phyloP scores from a whole-genome alignment of 1,140 invertebrate species.

The Odontomachus brunneus region DNA sequence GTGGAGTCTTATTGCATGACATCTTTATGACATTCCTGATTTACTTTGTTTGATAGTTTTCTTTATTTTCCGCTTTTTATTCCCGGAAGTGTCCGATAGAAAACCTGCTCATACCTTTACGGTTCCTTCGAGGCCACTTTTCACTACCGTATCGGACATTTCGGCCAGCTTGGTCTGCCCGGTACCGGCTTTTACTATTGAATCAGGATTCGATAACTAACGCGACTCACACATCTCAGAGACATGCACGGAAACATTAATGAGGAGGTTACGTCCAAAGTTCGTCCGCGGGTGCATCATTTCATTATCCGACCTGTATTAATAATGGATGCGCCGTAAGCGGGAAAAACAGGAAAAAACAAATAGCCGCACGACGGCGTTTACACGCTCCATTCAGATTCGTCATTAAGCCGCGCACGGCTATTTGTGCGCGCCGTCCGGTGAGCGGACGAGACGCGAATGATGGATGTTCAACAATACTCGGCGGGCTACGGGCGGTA shows the following conservation, averaged over 20 bases:
- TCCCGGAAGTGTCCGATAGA: too few species aligned
- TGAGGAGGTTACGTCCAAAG: conserved; percentile 11
- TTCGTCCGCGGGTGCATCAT: neutral
- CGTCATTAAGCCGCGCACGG: conserved; percentile 21
- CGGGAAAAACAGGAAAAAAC: neutral
- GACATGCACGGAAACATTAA: neutral
- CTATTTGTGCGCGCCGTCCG: conserved; percentile 32
- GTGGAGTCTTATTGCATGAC: too few species aligned
- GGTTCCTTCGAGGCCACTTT: neutral
- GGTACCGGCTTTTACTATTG: neutral
- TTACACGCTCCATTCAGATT: conserved; percentile 39
- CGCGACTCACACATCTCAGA: neutral
- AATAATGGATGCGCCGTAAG: conserved; percentile 25
- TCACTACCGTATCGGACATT: neutral
- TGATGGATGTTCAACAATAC: conserved; percentile 33
- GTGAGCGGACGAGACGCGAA: neutral
- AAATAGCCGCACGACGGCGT: conserved; percentile 3
- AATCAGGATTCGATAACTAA: neutral
- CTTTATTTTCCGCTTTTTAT: too few species aligned
- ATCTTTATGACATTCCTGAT: too few species aligned
- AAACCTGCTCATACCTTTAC: too few species aligned
- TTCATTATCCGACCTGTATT: conserved; percentile 33
- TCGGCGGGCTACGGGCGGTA: conserved; percentile 22
- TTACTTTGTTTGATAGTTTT: too few species aligned
- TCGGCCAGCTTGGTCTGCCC: neutral